phyloP scores from a whole-genome alignment of 2,113 vertebrate species.

The Ceuthmochares aereus region DNA sequence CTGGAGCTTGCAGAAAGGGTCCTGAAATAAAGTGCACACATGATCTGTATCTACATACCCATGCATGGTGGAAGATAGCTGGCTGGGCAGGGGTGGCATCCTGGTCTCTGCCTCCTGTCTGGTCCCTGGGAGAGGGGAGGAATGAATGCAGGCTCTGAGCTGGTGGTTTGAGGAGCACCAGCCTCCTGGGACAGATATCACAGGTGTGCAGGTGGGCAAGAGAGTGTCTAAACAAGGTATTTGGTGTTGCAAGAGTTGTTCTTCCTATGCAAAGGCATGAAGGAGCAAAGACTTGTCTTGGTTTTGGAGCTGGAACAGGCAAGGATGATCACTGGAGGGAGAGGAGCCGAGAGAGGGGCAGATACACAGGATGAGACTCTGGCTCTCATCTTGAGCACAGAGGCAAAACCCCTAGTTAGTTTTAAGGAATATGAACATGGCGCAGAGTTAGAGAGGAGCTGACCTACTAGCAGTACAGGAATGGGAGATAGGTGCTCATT shows the following conservation, averaged over 20 bases:
- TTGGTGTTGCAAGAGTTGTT: background rate
- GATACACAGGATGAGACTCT: background rate
- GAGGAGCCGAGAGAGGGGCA: background rate
- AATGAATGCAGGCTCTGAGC: background rate
- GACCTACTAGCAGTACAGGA: rapidly evolving
- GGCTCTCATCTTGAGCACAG: background rate
- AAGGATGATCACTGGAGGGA: background rate
- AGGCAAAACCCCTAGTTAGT: background rate
- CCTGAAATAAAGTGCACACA: background rate
- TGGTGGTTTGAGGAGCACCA: background rate
- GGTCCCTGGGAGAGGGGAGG: rapidly evolving
- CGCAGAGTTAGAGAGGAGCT: background rate
- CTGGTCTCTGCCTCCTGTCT: background rate
- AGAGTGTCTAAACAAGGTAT: background rate
- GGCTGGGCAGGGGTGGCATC: background rate
- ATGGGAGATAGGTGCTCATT: background rate
- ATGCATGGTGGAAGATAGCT: background rate
- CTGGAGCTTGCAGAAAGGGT: background rate
- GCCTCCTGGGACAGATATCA: background rate
- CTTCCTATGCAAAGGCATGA: background rate
- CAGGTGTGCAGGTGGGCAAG: background rate
- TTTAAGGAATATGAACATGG: rapidly evolving
- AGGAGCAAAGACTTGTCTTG: background rate
- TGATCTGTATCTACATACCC: background rate
- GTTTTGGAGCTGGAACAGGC: background rate